These are phyloP conservation scores for Brachyopa scutellaris DNA, from an alignment of 2,888 invertebrate species.

Conservation along the genomic window DNA sequence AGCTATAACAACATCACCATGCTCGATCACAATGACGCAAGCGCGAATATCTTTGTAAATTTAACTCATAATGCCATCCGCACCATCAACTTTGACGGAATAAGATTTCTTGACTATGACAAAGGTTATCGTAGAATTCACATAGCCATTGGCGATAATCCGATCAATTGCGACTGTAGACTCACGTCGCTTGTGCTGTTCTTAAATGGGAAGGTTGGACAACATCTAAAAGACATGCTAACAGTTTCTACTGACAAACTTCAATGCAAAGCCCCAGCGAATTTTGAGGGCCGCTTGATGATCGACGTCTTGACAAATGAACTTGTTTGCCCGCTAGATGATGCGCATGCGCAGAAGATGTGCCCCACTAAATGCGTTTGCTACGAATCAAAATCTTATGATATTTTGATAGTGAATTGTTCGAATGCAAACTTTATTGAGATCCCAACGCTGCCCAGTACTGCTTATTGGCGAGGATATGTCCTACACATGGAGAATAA, in stretches of 20 bases:
- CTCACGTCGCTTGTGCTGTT: slow-evolving; percentile 84
- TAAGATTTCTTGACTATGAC: slow-evolving; percentile 76
- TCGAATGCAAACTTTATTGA: slow-evolving; percentile 81
- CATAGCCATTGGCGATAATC: slow-evolving; percentile 84
- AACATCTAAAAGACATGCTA: slow-evolving; percentile 79
- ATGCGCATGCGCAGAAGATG: slow-evolving; percentile 74
- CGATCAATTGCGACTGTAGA: slow-evolving; percentile 85
- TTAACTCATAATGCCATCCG: slow-evolving; percentile 84
- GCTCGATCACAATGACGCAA: slow-evolving; percentile 79
- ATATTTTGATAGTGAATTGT: slow-evolving; percentile 84
- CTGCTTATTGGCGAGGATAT: slow-evolving; percentile 77
- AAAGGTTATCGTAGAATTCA: slow-evolving; percentile 75
- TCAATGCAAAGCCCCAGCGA: slow-evolving; percentile 80
- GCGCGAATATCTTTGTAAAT: slow-evolving; percentile 81
- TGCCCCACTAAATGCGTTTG: slow-evolving; percentile 84
- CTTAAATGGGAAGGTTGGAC: slow-evolving; percentile 81
- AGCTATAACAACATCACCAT: slow-evolving; percentile 85
- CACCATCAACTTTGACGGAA: slow-evolving; percentile 80
- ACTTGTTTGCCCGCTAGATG: slow-evolving; percentile 82
- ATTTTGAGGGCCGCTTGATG: slow-evolving; percentile 73
- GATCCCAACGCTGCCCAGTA: slow-evolving; percentile 82
- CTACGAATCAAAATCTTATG: slow-evolving; percentile 81
- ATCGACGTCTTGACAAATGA: slow-evolving; percentile 80
- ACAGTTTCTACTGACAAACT: slow-evolving; percentile 81
- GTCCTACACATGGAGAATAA: slow-evolving; percentile 83